Base-by-base conservation (phyloP, 2,888 invertebrate species). In the Notodonta ziczac region DNA sequence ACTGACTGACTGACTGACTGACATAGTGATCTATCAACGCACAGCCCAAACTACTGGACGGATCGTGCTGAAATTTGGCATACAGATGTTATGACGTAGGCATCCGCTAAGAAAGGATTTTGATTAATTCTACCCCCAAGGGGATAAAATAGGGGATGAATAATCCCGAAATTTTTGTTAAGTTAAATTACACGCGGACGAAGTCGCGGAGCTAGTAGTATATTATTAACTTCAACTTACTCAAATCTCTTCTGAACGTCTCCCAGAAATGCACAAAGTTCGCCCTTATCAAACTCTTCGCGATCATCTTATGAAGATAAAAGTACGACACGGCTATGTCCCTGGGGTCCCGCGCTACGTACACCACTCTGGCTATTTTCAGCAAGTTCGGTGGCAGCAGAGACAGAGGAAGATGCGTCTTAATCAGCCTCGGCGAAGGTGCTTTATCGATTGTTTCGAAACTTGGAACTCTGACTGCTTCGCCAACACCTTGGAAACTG, bases 241-340 rank as follows among this genome's bases (percentile, higher is more conserved):
- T 81, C 79, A 95, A 89, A 72, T 95, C 95, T 61, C 90, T 91
- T 60, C 95, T 86, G 72, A 96, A 96, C 0, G 95, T 92, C 32
- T 94, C 94, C 85, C 95, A 95, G 77, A 95, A 96, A 50, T 94
- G 87, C 0, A 90, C 85, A 63, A 96, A 94, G 7, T 86, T 89
- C 0, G 95, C 94, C 16, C 85, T 88, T 74, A 94, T 93, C 0
- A 95, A 88, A 56, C 94, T 74, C 60, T 87, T 90, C 0, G 59
- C 89, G 42, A 96, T 85, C 76, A 96, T 90, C 67, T 94, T 94
- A 74, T 95, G 95, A 61, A 96, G 94, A 78, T 96, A 95, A 78
- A 94, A 97, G 74, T 95, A 96, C 0, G 97, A 97, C 0, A 97
- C 95, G 3, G 95, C 94, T 0, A 96, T 95, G 78, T 97, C 97